These are phyloP conservation scores for Crypturellus undulatus DNA, from an alignment of 2,113 vertebrate genomes.

Conservation along the genomic window DNA sequence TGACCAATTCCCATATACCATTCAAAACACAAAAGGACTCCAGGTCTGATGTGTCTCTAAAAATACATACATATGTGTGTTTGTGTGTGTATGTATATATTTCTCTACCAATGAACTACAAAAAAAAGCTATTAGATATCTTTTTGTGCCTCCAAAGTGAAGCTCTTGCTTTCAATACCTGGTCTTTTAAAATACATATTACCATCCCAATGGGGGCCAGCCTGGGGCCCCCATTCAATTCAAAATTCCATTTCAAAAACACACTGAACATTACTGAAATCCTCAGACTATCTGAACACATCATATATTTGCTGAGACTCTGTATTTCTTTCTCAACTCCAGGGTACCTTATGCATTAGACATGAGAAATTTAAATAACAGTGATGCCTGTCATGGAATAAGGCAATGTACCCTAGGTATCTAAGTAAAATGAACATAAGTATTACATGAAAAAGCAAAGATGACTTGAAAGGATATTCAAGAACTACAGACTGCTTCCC, in stretches of 20 bases:
- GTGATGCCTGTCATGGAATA: background rate
- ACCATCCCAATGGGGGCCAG: background rate
- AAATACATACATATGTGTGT: background rate
- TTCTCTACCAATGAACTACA: background rate
- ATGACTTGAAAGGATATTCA: background rate
- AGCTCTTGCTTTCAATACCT: background rate
- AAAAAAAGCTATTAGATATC: background rate
- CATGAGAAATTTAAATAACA: background rate
- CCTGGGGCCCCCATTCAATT: too few relatives aligned
- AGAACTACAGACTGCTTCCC: background rate
- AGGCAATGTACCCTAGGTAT: background rate
- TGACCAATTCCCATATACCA: fast-evolving
- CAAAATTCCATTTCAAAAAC: background rate
- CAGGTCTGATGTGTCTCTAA: background rate
- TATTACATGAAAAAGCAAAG: background rate
- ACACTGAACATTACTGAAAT: background rate
- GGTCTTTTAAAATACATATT: background rate
- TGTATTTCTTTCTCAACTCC: background rate
- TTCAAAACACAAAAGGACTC: background rate
- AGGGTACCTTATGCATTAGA: background rate
- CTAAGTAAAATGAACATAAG: background rate
- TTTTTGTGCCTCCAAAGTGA: background rate
- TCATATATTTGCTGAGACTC: background rate
- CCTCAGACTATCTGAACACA: background rate
- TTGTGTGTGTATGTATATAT: background rate